Evolutionary conservation across 2,888 invertebrate species (phyloP), one percentile per base, ranked within the genome.

Genomic region (Pristionchus maxplancki): DNA sequence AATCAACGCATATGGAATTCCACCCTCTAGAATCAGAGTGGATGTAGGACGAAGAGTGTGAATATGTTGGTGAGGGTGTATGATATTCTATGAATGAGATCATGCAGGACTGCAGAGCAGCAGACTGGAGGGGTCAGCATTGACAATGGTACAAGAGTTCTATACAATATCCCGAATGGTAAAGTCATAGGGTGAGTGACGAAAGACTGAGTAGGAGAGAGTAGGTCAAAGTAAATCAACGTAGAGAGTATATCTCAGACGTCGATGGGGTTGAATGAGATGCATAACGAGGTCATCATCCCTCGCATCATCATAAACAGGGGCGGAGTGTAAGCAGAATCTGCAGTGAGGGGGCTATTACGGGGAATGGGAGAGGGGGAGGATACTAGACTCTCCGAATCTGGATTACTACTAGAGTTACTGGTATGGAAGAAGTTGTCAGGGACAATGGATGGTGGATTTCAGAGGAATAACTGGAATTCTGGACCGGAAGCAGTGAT

Each of bases 281-380:
- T 31, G 37, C 71, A 71, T 71, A 71, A 40, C 71, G 71, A 71
- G 71, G 71, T 71, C 71, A 71, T 37, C 37, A 31, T 11, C 11
- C 71, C n/a, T 37, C 71, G 71, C 71, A 71, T 34, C 71, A 71
- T 64, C 71, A 71, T 71, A 71, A 71, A 71, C 37, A 71, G 71
- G 71, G 71, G 71, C 11, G 64, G 64, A 34, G 31, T 2, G 31
- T 71, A 71, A 34, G 71, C 37, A 40, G 71, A 37, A 34, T 71
- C 71, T 71, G 71, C 71, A 71, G 44, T 44, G 44, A 44, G 37
- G 71, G 34, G 37, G 71, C 28, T 9, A 64, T 64, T 64, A 64
- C 64, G 37, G 24, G 37, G 37, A 71, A 71, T 31, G 15, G 71
- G 58, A 62, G 67, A 15, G 13, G 37, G 31, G 13, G 71, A 40